Conservation (phyloP, 1,140 invertebrate genomes). For the Aphelinus certus region DNA sequence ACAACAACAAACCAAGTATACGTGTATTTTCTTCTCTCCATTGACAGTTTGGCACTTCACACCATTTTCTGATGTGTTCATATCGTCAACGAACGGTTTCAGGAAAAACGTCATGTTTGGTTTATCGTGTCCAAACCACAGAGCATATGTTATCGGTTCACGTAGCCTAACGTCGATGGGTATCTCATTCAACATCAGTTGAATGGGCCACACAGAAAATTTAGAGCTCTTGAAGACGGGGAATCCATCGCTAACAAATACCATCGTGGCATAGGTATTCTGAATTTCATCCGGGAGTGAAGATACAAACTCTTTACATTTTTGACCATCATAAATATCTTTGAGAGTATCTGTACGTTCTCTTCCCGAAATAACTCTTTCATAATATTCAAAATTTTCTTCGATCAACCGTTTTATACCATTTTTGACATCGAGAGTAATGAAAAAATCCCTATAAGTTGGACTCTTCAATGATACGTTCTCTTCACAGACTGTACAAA, state of each 20-base stretch:
- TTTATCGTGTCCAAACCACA: constrained; percentile 40
- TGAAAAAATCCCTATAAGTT: constrained; percentile 36
- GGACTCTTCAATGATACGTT: too few relatives aligned
- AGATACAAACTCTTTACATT: constrained; percentile 30
- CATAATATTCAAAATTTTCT: constrained; percentile 28
- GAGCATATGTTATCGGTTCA: constrained; percentile 15
- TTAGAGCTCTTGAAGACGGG: constrained; percentile 34
- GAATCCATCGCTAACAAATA: constrained; percentile 33
- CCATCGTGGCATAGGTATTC: constrained; percentile 28
- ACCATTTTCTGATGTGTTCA: too few relatives aligned
- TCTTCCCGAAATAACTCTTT: constrained; percentile 19
- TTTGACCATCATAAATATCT: constrained; percentile 36
- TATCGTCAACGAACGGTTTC: constrained; percentile 21
- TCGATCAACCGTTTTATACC: constrained; percentile 29
- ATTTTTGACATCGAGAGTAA: constrained; percentile 31
- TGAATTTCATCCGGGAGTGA: constrained; percentile 8
- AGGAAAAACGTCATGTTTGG: constrained; percentile 38
- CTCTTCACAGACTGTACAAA: too few relatives aligned
- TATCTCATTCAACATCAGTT: constrained; percentile 36
- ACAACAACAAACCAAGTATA: too few relatives aligned
- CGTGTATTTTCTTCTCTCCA: too few relatives aligned
- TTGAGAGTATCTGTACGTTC: constrained; percentile 14
- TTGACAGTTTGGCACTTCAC: too few relatives aligned
- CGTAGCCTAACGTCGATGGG: constrained; percentile 27
- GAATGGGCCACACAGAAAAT: constrained; percentile 37